A percentile compares a stretch with the other conserved stretches of the same genome.
phyloP scores from a whole-genome alignment of 2,888 invertebrate species.

The Xestia ashworthii region DNA sequence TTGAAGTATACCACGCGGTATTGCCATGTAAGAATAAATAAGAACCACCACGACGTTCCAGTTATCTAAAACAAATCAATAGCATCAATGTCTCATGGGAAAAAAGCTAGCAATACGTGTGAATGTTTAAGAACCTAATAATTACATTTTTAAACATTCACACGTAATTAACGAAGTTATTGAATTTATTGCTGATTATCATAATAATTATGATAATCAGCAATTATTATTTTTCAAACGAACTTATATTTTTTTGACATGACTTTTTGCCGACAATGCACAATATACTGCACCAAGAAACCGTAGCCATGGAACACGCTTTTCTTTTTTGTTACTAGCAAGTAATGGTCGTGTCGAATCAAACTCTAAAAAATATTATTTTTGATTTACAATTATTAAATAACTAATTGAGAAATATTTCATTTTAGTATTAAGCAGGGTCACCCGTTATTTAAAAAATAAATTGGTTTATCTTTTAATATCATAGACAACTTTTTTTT shows the following conservation, averaged over 20 bases:
- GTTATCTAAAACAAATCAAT: not conserved
- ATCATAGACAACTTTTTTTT: slow-evolving; percentile 31
- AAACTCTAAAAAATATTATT: not conserved
- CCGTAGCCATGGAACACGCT: slow-evolving; percentile 10
- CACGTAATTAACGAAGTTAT: too few relatives aligned
- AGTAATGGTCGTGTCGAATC: not conserved
- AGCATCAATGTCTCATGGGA: not conserved
- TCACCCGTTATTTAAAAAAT: not conserved
- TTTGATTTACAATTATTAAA: too few relatives aligned
- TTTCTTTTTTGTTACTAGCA: slow-evolving; percentile 21
- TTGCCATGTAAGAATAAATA: slow-evolving; percentile 26
- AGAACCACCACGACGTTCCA: slow-evolving; percentile 30
- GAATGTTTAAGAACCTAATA: not conserved
- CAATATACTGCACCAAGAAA: not conserved
- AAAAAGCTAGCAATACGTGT: slow-evolving; percentile 4
- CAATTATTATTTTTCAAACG: not conserved
- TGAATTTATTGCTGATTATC: too few relatives aligned
- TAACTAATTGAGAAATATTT: not conserved
- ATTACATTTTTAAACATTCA: too few relatives aligned
- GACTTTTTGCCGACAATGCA: not conserved
- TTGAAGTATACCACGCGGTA: slow-evolving; percentile 31
- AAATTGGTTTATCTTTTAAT: not conserved
- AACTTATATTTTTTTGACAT: not conserved
- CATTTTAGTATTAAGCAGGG: not conserved
- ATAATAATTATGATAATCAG: too few relatives aligned